These are phyloP conservation scores for Bombus terrestris DNA, from an alignment of 1,140 invertebrate species.

Conservation along the genomic window DNA sequence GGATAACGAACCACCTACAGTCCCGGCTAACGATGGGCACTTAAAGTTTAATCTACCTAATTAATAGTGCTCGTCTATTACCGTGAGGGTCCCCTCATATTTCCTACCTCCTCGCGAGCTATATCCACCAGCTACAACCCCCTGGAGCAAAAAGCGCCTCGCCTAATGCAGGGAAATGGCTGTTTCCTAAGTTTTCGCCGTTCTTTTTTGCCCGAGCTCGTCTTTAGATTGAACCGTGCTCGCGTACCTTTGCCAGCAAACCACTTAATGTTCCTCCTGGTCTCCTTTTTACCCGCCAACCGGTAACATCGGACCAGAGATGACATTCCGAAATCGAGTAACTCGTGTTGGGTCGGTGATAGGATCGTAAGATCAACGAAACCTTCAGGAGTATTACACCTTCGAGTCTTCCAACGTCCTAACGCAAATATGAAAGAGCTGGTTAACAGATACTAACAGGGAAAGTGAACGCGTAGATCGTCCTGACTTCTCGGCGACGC, in stretches of 20 bases:
- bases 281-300: not conserved
- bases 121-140: conserved; percentile 58
- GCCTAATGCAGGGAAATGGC: conserved; percentile 71
- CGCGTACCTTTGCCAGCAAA: conserved; percentile 3
- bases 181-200: conserved; percentile 71
- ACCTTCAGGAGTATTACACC: not conserved
- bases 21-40: conserved; percentile 71
- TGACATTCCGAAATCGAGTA: not conserved
- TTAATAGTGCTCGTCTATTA: conserved; percentile 78
- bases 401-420: not conserved
- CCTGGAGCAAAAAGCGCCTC: conserved; percentile 63
- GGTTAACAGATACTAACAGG: not conserved
- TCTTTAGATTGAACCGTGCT: not conserved
- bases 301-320: not conserved
- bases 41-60: conserved; percentile 79
- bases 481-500: not conserved
- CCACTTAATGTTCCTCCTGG: conserved; percentile 11
- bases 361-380: not conserved
- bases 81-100: conserved; percentile 70
- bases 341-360: not conserved
- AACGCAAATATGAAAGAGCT: not conserved
- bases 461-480: not conserved
- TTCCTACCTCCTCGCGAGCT: conserved; percentile 65
- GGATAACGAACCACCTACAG: conserved; percentile 65
- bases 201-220: conserved; percentile 41